Percentiles rank a stretch among this genome's conserved stretches.
Evolutionary conservation across 2,113 vertebrate species (phyloP).

Genomic region (Pholis gunnellus): DNA sequence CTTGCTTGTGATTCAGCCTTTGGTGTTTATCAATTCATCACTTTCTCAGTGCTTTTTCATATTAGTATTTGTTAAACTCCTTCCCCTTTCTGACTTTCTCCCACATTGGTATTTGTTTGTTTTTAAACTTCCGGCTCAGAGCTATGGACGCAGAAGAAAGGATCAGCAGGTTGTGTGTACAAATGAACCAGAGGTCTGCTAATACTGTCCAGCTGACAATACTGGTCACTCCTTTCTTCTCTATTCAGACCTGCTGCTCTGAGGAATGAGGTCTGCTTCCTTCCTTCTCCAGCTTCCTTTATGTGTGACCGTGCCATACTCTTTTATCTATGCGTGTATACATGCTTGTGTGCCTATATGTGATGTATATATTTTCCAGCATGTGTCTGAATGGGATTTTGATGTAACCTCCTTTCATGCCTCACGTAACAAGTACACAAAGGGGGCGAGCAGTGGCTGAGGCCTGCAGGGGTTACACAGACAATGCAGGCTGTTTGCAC

Average conservation of each 20-base stretch:
- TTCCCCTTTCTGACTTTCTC: slow-evolving; percentile 25
- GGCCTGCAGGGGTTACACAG: slow-evolving; percentile 43
- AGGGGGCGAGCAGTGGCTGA: slow-evolving; percentile 22
- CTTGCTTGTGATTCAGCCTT: not conserved
- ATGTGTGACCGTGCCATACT: slow-evolving; percentile 30
- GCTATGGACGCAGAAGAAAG: slow-evolving; percentile 61
- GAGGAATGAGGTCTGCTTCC: slow-evolving; percentile 57
- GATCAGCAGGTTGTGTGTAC: slow-evolving; percentile 58
- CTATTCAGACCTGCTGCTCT: slow-evolving; percentile 49
- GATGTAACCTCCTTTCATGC: slow-evolving; percentile 36
- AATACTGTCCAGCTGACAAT: slow-evolving; percentile 65
- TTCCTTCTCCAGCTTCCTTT: slow-evolving; percentile 54
- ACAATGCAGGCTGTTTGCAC: slow-evolving; percentile 70
- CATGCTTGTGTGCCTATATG: not conserved
- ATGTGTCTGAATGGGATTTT: slow-evolving; percentile 47
- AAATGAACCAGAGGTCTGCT: slow-evolving; percentile 47
- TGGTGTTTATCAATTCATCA: slow-evolving; percentile 27
- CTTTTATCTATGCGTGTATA: slow-evolving; percentile 17
- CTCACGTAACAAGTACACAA: slow-evolving; percentile 55
- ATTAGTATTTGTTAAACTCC: not conserved
- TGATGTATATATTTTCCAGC: slow-evolving; percentile 31
- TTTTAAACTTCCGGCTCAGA: slow-evolving; percentile 38
- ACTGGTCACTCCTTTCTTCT: slow-evolving; percentile 61
- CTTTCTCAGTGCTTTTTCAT: slow-evolving; percentile 33
- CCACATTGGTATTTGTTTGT: slow-evolving; percentile 42